A percentile compares a stretch with the other conserved stretches of the same genome.
These are phyloP conservation scores for Cephus cinctus DNA, from an alignment of 1,140 invertebrate genomes.

Conservation along the genomic window DNA sequence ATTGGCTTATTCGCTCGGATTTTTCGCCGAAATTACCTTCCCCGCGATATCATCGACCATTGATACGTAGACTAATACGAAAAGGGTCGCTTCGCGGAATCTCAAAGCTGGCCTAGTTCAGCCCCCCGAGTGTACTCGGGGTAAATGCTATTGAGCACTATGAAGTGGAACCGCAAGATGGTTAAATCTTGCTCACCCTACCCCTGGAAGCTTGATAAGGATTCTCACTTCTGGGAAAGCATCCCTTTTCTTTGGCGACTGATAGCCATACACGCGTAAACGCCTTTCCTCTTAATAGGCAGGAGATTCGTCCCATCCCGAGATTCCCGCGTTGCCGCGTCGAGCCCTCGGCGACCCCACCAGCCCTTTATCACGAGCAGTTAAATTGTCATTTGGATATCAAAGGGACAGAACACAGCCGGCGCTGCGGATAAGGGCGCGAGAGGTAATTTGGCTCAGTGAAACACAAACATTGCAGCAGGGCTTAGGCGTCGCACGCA, in stretches of 20 bases:
- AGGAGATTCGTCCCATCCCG: slow-evolving; percentile 1
- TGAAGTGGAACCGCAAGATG: too few relatives aligned
- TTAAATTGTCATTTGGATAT: slow-evolving; percentile 57
- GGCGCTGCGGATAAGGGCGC: slow-evolving; percentile 48
- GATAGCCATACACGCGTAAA: background rate
- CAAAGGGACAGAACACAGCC: slow-evolving; percentile 47
- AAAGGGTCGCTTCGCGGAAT: background rate
- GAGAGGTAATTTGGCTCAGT: slow-evolving; percentile 51
- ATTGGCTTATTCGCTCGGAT: too few relatives aligned
- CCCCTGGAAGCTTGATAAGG: too few relatives aligned
- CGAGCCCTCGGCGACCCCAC: slow-evolving; percentile 5
- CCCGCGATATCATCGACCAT: background rate
- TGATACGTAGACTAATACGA: background rate
- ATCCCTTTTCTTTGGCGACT: background rate
- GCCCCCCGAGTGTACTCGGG: background rate
- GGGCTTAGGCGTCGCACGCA: slow-evolving; percentile 5
- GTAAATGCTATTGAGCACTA: too few relatives aligned
- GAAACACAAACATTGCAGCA: slow-evolving; percentile 47
- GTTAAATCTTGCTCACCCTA: too few relatives aligned
- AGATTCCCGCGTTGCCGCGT: too few relatives aligned
- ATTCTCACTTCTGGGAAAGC: background rate
- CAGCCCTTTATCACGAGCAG: slow-evolving; percentile 35
- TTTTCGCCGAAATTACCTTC: too few relatives aligned
- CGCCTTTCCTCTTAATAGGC: slow-evolving; percentile 5
- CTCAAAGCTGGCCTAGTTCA: too few relatives aligned